Conservation (phyloP, 1,140 invertebrate species). For the Agrypnia vestita region DNA sequence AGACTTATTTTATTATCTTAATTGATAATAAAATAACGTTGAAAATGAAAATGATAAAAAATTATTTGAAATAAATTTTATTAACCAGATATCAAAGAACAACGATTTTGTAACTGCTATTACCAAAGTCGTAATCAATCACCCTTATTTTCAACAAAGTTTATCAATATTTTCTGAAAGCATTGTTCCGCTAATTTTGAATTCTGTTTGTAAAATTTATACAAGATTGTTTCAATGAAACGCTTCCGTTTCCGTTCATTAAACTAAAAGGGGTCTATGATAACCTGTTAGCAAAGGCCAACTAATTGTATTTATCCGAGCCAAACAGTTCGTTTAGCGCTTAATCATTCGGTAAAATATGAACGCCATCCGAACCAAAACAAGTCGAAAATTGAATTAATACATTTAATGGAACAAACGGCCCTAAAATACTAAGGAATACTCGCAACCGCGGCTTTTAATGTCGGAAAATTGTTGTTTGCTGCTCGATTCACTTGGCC, state of each 20-base stretch:
- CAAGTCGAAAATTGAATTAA: slow-evolving; percentile 24
- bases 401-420: slow-evolving; percentile 1
- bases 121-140: no score
- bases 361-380: slow-evolving; percentile 28
- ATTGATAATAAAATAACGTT: no score
- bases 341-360: slow-evolving; percentile 30
- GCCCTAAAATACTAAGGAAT: slow-evolving; percentile 4
- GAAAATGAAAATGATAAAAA: no score
- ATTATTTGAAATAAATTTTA: no score
- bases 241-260: slow-evolving; percentile 34
- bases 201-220: not conserved
- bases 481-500: not conserved
- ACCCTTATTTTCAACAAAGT: no score
- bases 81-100: no score
- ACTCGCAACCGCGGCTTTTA: not conserved
- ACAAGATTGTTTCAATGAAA: not conserved
- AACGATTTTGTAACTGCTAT: no score
- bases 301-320: slow-evolving; percentile 37
- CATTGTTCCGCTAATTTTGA: not conserved
- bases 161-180: no score
- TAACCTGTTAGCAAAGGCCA: slow-evolving; percentile 19
- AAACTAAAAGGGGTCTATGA: slow-evolving; percentile 12
- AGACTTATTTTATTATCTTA: no score
- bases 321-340: slow-evolving; percentile 15
- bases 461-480: not conserved